Evolutionary conservation across 1,140 invertebrate genomes (phyloP).

Genomic region (Aphaenogaster ashmeadi): DNA sequence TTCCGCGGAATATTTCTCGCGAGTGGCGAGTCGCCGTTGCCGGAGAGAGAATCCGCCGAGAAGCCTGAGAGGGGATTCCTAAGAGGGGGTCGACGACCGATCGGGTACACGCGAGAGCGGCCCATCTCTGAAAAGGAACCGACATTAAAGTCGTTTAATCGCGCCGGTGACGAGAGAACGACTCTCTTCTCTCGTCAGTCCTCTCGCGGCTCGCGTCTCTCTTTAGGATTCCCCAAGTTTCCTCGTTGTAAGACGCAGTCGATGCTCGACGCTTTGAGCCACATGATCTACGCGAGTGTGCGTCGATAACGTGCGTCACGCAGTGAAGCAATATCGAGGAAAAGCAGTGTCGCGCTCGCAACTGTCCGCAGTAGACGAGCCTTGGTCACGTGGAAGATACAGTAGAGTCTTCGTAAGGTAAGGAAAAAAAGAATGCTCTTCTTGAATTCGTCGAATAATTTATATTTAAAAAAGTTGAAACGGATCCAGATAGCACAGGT

Average conservation of each 20-base stretch:
- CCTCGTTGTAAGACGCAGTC: constrained; percentile 18
- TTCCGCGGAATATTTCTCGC: constrained; percentile 5
- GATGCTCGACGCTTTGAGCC: background rate
- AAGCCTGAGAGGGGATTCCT: constrained; percentile 18
- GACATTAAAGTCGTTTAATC: constrained; percentile 48
- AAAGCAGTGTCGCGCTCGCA: constrained; percentile 36
- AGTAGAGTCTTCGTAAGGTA: constrained; percentile 11
- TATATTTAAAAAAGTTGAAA: background rate
- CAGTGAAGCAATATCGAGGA: constrained; percentile 16
- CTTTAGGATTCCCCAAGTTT: constrained; percentile 33
- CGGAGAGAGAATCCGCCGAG: background rate
- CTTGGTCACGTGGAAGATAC: constrained; percentile 28
- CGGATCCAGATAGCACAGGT: background rate
- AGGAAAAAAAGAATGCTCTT: background rate
- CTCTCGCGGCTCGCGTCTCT: background rate
- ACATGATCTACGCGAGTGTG: constrained; percentile 32
- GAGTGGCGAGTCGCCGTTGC: background rate
- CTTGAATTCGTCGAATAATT: background rate
- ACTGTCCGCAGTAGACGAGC: background rate
- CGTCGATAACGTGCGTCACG: constrained; percentile 27
- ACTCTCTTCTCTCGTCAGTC: background rate
- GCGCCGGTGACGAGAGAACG: background rate
- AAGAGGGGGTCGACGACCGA: constrained; percentile 32
- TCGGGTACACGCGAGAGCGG: background rate
- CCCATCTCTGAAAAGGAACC: constrained; percentile 16